Base-by-base conservation (phyloP, 2,113 vertebrate species). In the Indri indri region DNA sequence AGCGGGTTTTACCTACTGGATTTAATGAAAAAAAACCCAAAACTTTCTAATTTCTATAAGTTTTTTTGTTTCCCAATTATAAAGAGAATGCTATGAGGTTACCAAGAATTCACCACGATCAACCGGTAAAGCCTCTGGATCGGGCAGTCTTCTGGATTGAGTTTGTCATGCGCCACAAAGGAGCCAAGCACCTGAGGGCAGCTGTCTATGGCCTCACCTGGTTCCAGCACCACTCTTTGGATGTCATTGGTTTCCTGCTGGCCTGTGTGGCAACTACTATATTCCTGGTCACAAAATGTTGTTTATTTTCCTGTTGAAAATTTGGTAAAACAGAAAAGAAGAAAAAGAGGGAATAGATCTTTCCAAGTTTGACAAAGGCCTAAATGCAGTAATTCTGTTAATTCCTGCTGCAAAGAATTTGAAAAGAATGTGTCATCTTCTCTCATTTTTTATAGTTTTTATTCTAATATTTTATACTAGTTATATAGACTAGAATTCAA, bases 221-320 rank as follows among this genome's bases (percentile, higher is more conserved):
- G 99, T 99, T 99, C 97, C 99, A 99, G 98, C 99, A 99, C 94
- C 99, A 98, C 98, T 98, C 96, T n/a, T n/a, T 99, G 97, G 99
- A 99, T 70, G 98, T 99, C 37, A 88, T 99, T 30, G 98, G 90
- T 0, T 99, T 99, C 97, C 37, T 99, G 76, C 52, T 99, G 23
- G 13, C 93, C 5, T 97, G 98, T 10, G 30, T 57, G 40, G 85
- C 98, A 59, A n/a, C 68, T 59, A 10, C 97, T 40, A 2, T 97
- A 42, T 94, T 99, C 74, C 54, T 99, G 79, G 74, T 98, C 90
- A 74, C 98, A 34, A 99, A 99, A 96, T 98, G n/a, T n/a, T n/a
- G n/a, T n/a, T n/a, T n/a, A n/a, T n/a, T n/a, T n/a, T n/a, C n/a
- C n/a, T n/a, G n/a, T 42, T 54, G 68, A 27, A 98, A 93, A 94